Conservation (phyloP, 2,113 vertebrate genomes). For the Herpailurus yagouaroundi region DNA sequence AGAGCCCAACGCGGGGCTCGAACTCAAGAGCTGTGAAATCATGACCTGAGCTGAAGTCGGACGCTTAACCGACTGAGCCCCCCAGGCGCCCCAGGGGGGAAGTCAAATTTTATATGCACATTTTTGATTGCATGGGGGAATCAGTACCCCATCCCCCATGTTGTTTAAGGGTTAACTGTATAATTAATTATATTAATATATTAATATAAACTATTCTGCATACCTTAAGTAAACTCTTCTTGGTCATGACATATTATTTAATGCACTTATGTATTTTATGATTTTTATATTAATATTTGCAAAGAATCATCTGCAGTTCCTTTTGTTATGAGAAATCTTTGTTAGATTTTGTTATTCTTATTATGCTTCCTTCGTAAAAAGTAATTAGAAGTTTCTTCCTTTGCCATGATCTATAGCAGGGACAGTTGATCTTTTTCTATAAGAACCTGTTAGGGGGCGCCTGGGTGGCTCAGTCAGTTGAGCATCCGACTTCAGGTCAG, state of each 20-base stretch:
- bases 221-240: background rate
- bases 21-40: no score
- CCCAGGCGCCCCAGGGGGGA: no score
- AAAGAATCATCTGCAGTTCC: background rate
- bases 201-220: background rate
- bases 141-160: background rate
- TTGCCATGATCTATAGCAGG: background rate
- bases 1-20: no score
- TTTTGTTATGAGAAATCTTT: background rate
- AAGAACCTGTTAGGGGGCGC: background rate
- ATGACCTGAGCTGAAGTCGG: no score
- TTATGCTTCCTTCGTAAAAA: background rate
- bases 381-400: background rate
- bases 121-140: background rate
- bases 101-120: background rate
- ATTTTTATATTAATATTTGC: background rate
- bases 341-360: background rate
- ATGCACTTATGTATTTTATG: background rate
- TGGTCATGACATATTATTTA: background rate
- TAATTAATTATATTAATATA: background rate
- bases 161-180: background rate
- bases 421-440: background rate
- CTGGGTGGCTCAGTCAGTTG: no score
- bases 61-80: no score
- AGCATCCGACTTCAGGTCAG: no score